Base-by-base conservation (phyloP, 2,797 vertebrate genomes). In the Myioborus melanocephalus region DNA sequence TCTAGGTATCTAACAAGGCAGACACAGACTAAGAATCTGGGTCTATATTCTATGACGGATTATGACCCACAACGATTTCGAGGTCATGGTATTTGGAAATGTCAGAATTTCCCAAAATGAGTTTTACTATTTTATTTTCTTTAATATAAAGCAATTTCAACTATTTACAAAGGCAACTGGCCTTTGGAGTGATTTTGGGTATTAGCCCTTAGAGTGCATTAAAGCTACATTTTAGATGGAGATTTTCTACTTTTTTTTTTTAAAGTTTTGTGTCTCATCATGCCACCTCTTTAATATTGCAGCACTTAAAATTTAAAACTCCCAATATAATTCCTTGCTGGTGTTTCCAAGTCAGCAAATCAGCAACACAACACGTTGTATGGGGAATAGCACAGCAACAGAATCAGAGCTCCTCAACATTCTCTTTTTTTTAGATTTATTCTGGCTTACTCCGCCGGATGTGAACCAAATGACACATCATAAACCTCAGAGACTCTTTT, bases 271-370 rank as follows among this genome's bases (percentile, higher is more conserved):
- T 83, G 46, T 87, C 60, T 89, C 78, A 64, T 72, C 68, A 60
- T 55, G 50, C 12, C 32, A 53, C 35, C 27, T 73, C 50, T 94
- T 92, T 85, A 87, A 87, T 92, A 89, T 24, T 75, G 49, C 83
- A 85, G 49, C 52, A 47, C 65, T 81, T 90, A 80, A 94, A 89
- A 83, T 85, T 89, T 89, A 75, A 69, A 97, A 69, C n/a, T 87
- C 83, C 60, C 78, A 64, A 8, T 53, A 46, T 43, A 60, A 61
- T 71, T 85, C 32, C 80, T 82, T 87, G 30, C 24, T 12, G 2
- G 34, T 83, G 46, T 87, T 89, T 93, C 84, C 43, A 89, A 93
- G 82, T 93, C 84, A 92, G 82, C 75, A 93, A 95, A 95, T 97
- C 81, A 95, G 71, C 46, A 93, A 52, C 37, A 90, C 20, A 83